Evolutionary conservation across 2,113 vertebrate genomes (phyloP).

Genomic region (Donacobius atricapilla): DNA sequence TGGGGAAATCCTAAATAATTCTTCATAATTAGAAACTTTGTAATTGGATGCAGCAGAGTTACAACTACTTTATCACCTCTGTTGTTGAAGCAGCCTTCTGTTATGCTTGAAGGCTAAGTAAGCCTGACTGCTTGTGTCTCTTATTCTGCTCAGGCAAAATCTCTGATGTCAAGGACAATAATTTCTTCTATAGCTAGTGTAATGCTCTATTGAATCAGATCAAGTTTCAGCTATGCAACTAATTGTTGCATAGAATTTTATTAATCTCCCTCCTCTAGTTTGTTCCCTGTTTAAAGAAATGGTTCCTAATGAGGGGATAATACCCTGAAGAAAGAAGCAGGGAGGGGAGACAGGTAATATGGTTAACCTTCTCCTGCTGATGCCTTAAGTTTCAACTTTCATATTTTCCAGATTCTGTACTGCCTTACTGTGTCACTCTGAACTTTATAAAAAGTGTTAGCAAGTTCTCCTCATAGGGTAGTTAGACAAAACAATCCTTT

Average conservation of each 20-base stretch:
- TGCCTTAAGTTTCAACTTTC: background rate
- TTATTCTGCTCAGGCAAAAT: background rate
- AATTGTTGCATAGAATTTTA: background rate
- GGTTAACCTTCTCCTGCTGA: background rate
- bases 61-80: background rate
- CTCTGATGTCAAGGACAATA: background rate
- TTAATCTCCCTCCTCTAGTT: background rate
- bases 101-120: background rate
- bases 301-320: background rate
- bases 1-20: constrained; percentile 7
- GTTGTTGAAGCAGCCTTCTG: background rate
- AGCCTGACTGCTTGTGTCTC: background rate
- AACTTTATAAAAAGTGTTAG: background rate
- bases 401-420: background rate
- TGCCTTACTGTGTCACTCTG: background rate
- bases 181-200: background rate
- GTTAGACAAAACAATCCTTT: background rate
- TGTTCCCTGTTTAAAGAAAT: background rate
- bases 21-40: background rate
- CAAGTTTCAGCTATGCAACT: background rate
- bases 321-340: background rate
- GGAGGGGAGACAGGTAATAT: background rate
- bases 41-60: background rate
- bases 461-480: background rate
- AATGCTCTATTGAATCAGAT: background rate